Conservation (phyloP, 2,113 vertebrate species). For the Oryzias javanicus region DNA sequence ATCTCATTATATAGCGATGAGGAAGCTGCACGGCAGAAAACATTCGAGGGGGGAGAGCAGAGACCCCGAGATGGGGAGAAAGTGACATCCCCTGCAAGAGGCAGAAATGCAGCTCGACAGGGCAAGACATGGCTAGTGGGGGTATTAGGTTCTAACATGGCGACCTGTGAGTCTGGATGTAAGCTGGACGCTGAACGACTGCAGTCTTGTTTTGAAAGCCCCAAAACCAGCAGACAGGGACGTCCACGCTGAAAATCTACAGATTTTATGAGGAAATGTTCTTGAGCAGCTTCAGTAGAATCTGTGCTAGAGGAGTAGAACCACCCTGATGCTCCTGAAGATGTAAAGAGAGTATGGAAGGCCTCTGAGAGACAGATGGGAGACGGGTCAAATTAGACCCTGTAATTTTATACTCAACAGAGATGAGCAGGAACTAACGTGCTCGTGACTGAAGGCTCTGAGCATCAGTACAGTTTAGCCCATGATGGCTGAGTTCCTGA, state of each 20-base stretch:
- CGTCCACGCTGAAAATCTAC: conserved; percentile 9
- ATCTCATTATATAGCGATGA: conserved; percentile 74
- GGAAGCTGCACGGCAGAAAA: conserved; percentile 53
- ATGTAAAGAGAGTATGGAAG: too few species aligned
- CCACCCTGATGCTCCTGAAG: background rate
- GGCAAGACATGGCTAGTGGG: background rate
- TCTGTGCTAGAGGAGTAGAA: conserved; percentile 5
- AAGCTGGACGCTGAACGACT: background rate
- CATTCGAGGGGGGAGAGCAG: conserved; percentile 21
- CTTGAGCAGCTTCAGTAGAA: conserved; percentile 1
- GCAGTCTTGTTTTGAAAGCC: conserved; percentile 3
- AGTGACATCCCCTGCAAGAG: conserved; percentile 10
- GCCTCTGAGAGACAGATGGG: too few species aligned
- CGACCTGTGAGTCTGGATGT: conserved; percentile 20
- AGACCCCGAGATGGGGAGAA: conserved; percentile 2
- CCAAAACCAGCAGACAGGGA: conserved; percentile 2
- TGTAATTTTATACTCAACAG: too few species aligned
- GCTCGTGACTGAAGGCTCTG: too few species aligned
- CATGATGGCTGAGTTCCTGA: too few species aligned
- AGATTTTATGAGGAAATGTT: conserved; percentile 21
- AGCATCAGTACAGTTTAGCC: too few species aligned
- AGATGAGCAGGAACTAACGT: too few species aligned
- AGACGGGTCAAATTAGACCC: too few species aligned
- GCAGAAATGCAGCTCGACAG: background rate
- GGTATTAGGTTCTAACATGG: conserved; percentile 12